These are phyloP conservation scores for Tetragonula carbonaria DNA, from an alignment of 2,888 invertebrate species.

Conservation along the genomic window DNA sequence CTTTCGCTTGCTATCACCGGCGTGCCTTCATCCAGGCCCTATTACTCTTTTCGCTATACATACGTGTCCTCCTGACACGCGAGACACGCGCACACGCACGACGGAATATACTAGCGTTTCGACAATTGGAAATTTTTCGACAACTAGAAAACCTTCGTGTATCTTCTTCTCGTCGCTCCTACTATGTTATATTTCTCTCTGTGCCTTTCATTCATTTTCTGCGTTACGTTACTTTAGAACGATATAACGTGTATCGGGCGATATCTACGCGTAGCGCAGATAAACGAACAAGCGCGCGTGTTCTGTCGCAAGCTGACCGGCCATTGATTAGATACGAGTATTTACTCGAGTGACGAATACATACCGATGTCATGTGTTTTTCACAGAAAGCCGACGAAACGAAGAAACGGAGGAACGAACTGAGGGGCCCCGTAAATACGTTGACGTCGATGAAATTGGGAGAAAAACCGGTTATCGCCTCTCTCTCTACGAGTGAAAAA, in stretches of 20 bases:
- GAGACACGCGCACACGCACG: background rate
- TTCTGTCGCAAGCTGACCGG: slow-evolving; percentile 58
- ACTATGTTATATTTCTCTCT: background rate
- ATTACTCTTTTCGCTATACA: slow-evolving; percentile 35
- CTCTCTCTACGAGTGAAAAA: background rate
- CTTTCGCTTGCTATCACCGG: slow-evolving; percentile 49
- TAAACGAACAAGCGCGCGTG: slow-evolving; percentile 34
- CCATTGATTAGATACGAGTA: slow-evolving; percentile 63
- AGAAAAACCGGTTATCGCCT: slow-evolving; percentile 53
- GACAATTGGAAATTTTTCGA: background rate
- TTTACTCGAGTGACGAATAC: slow-evolving; percentile 56
- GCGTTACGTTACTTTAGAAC: background rate
- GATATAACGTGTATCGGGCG: background rate
- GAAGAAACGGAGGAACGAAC: background rate
- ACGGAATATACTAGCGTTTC: slow-evolving; percentile 22
- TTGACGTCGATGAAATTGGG: slow-evolving; percentile 46
- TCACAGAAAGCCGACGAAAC: slow-evolving; percentile 32
- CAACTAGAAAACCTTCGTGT: background rate
- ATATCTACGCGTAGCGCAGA: slow-evolving; percentile 26
- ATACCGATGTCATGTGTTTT: slow-evolving; percentile 57
- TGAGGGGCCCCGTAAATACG: slow-evolving; percentile 35
- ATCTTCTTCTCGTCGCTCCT: background rate
- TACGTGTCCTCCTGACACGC: slow-evolving; percentile 46
- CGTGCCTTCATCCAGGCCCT: slow-evolving; percentile 42
- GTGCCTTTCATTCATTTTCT: background rate